phyloP scores from a whole-genome alignment of 1,140 invertebrate genomes.

The Bombus sibiricus region DNA sequence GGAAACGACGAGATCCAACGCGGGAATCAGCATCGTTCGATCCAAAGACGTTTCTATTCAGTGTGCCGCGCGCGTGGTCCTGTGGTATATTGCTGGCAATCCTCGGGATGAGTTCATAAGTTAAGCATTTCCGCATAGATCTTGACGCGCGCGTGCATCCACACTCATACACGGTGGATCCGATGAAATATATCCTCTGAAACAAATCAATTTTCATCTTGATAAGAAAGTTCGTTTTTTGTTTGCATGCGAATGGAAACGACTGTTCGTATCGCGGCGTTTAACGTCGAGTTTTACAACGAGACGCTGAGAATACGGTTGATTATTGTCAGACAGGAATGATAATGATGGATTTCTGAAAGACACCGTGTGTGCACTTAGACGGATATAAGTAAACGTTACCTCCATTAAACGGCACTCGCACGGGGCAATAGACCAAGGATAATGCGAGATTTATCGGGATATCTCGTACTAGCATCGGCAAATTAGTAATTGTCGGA shows the following conservation, averaged over 20 bases:
- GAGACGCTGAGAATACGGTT: background rate
- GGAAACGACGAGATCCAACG: constrained; percentile 64
- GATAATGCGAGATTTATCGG: constrained; percentile 64
- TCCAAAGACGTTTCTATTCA: constrained; percentile 67
- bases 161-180: constrained; percentile 14
- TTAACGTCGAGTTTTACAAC: too few relatives aligned
- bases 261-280: too few relatives aligned
- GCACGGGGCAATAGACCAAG: constrained; percentile 44
- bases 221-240: background rate
- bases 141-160: constrained; percentile 33
- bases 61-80: constrained; percentile 55
- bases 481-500: constrained; percentile 65
- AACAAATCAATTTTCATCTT: background rate
- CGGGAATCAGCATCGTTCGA: constrained; percentile 37
- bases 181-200: background rate
- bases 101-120: constrained; percentile 59
- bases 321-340: background rate
- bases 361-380: constrained; percentile 20
- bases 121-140: constrained; percentile 65
- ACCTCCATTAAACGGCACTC: constrained; percentile 31
- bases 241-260: background rate
- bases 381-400: background rate
- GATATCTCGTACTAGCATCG: constrained; percentile 51
- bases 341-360: background rate
- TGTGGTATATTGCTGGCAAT: constrained; percentile 66